These are phyloP conservation scores for Brevimyrus niger DNA, from an alignment of 2,113 vertebrate species.

Conservation along the genomic window DNA sequence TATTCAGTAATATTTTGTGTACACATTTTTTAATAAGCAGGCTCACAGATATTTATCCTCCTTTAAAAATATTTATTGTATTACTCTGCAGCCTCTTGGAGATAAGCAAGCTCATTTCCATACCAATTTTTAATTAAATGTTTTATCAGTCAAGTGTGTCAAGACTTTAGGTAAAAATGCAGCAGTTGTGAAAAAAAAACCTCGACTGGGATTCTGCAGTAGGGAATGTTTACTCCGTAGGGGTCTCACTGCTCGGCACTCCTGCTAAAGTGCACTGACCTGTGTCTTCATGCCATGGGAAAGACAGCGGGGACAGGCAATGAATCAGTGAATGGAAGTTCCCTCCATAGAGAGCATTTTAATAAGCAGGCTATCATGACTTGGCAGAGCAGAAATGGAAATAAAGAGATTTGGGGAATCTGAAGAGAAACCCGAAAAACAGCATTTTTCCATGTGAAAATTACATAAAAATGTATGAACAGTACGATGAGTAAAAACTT, in stretches of 20 bases:
- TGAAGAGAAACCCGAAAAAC: neutral
- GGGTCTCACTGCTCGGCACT: neutral
- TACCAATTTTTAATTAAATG: neutral
- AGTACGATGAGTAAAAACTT: neutral
- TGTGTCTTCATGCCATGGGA: neutral
- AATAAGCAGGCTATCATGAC: neutral
- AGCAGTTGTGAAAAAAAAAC: neutral
- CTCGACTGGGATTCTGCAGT: neutral
- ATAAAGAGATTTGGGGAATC: neutral
- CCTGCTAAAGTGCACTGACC: neutral
- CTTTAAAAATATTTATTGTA: slow-evolving; percentile 4
- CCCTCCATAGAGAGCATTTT: neutral
- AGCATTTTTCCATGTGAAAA: neutral
- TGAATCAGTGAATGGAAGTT: neutral
- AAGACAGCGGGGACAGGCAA: neutral
- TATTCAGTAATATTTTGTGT: neutral
- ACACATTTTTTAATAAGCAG: neutral
- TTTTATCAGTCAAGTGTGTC: slow-evolving; percentile 1
- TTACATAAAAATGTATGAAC: neutral
- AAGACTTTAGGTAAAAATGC: slow-evolving; percentile 2
- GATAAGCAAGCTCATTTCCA: neutral
- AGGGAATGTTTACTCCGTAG: neutral
- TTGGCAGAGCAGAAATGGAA: neutral
- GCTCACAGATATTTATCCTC: neutral
- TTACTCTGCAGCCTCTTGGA: neutral